Evolutionary conservation across 2,888 invertebrate genomes (phyloP), one percentile per base, ranked within the genome.

Genomic region (Eupithecia exiguata): DNA sequence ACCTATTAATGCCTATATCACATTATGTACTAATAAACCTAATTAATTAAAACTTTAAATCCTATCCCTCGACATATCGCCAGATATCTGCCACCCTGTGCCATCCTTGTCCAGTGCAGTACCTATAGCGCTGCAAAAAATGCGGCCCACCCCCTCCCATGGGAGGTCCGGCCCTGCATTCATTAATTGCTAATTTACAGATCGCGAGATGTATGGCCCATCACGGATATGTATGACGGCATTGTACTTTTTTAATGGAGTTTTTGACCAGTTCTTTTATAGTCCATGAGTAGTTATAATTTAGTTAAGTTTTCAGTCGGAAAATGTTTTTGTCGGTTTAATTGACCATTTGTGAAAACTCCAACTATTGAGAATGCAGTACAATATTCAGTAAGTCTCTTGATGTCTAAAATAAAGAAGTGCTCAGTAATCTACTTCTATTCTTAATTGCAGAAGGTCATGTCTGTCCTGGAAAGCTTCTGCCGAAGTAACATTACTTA

Each of bases 131-230:
- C 82, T 84, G 85, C 86, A 88, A 89, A 90, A 90, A 89, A 87
- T 82, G 77, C 78, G 77, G 79, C 79, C 79, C 79, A 58, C 79
- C 72, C 78, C 75, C 65, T 61, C 65, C 35, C 43, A 74, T 71
- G 75, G 78, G 83, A 21, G 58, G 21, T 58, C 58, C 83, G 82
- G 83, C 85, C 86, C 86, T 91, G 91, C 91, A 91, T 91, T 89
- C 93, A 94, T 94, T 94, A 93, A 93, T 93, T 91, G 91, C 91
- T 91, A 93, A 94, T 94, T 93, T 94, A 89, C 91, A 89, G 91
- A 92, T 93, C 92, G 85, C 84, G 85, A 86, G 85, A 89, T 89
- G 89, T 88, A 87, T 89, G 88, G 79, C 78, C 82, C 77, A 78
- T 84, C 81, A 78, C 72, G 73, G 81, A 80, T 80, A 79, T 79